Evolutionary conservation across 1,140 invertebrate species (phyloP), one percentile per base, ranked within the genome.

Genomic region (Elymnias hypermnestra): DNA sequence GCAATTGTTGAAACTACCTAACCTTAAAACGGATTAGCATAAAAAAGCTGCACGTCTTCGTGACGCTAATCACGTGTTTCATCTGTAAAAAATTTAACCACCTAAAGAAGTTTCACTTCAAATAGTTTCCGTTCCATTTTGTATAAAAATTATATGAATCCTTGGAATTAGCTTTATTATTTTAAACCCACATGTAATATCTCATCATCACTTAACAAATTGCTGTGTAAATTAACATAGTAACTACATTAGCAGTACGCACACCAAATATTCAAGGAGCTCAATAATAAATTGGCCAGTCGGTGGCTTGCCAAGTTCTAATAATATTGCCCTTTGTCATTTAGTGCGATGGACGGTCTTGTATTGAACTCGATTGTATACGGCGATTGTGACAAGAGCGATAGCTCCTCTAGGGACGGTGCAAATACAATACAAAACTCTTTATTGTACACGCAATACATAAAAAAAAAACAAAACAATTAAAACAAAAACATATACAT

Each of bases 321-420:
- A 66, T 66, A 63, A 66, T 66, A 66, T 51, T 57, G 52, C 31
- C 42, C 63, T 66, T 66, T 63, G 53, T 61, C 48, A 47, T 53
- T 19, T 29, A 23, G 38, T 13, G 13, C 9, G 19, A 29, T 21
- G 43, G 35, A 25, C 29, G 19, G 22, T 36, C 19, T 48, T 19
- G 31, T 50, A 41, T 57, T 45, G 25, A 56, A 55, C 33, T 53
- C 53, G 42, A 43, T 59, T 46, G 57, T 53, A 54, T 45, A 17
- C 40, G 46, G 19, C 22, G 53, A 53, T 42, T 31, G 43, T 31
- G 31, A 29, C 46, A n/a, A 38, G 43, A 42, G 12, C 28, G 31
- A 45, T 51, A 33, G 26, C 14, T 37, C 43, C 29, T 48, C 37
- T 22, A 17, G 12, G 18, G 19, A 8, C 12, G 40, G n/a, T n/a